Evolutionary conservation across 2,888 invertebrate species (phyloP).

Genomic region (Apamea crenata): DNA sequence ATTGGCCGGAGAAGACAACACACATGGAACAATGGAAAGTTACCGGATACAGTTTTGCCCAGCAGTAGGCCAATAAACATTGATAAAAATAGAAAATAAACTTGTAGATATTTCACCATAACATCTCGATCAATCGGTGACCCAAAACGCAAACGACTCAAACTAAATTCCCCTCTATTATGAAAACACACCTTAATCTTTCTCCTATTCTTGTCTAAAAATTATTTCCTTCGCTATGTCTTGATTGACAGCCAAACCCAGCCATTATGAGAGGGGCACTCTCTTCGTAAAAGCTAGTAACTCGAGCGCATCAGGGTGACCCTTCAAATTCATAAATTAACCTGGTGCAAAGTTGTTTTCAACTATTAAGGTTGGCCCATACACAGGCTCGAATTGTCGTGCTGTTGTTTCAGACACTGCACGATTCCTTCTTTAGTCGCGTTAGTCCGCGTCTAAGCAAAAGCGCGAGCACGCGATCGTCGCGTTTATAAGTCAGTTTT

Average conservation of each 20-base stretch:
- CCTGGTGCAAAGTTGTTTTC: constrained; percentile 41
- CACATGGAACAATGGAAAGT: too few species aligned
- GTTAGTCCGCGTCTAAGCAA: not conserved
- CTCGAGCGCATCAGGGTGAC: constrained; percentile 55
- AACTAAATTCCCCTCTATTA: not conserved
- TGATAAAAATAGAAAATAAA: too few species aligned
- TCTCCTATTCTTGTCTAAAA: constrained; percentile 20
- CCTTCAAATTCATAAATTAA: constrained; percentile 64
- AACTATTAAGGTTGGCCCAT: constrained; percentile 6
- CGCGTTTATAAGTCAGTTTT: not conserved
- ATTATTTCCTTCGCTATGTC: constrained; percentile 17
- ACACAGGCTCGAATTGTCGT: not conserved
- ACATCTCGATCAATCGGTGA: not conserved
- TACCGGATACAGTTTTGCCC: too few species aligned
- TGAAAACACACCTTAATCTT: constrained; percentile 10
- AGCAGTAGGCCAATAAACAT: too few species aligned
- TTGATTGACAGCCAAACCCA: constrained; percentile 57
- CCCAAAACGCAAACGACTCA: not conserved
- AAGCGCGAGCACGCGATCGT: too few species aligned
- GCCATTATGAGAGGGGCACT: constrained; percentile 42
- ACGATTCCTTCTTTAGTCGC: not conserved
- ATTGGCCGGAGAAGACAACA: too few species aligned
- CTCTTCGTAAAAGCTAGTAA: constrained; percentile 47
- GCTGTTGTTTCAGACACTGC: too few species aligned
- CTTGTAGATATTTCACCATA: not conserved